Evolutionary conservation across 2,113 vertebrate species (phyloP).

Genomic region (Charina bottae): DNA sequence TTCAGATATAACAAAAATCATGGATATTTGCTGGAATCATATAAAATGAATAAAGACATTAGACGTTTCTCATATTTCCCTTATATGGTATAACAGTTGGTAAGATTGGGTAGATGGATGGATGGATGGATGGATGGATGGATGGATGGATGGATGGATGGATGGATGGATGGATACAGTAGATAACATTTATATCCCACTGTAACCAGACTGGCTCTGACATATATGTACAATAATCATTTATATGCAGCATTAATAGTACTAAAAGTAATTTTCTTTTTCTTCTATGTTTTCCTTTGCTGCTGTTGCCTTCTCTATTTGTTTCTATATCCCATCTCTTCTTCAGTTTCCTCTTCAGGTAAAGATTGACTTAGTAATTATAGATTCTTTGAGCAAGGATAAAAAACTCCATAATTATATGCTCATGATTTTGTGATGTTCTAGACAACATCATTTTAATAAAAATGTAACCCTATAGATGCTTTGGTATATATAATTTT

Average conservation of each 20-base stretch:
- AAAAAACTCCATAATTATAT: background rate
- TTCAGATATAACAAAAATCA: background rate
- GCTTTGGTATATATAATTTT: background rate
- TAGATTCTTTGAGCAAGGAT: background rate
- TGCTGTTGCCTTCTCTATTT: constrained; percentile 29
- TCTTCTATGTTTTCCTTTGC: constrained; percentile 29
- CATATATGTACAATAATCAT: constrained; percentile 10
- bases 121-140: background rate
- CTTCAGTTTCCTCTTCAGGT: constrained; percentile 33
- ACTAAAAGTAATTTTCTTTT: constrained; percentile 24
- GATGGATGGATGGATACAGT: no score
- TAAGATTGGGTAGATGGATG: background rate
- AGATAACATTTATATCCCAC: background rate
- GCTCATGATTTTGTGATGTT: background rate
- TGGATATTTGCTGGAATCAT: background rate
- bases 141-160: background rate
- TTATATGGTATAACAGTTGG: background rate
- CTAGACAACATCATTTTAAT: constrained; percentile 2
- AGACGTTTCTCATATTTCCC: background rate
- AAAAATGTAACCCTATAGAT: background rate
- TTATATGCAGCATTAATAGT: constrained; percentile 1
- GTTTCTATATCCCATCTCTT: constrained; percentile 16
- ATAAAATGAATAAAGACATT: background rate
- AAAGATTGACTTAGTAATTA: constrained; percentile 21
- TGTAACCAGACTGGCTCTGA: background rate